phyloP scores from a whole-genome alignment of 37 sponge, comb jelly and placozoan genomes.

The Beroe ovata region DNA sequence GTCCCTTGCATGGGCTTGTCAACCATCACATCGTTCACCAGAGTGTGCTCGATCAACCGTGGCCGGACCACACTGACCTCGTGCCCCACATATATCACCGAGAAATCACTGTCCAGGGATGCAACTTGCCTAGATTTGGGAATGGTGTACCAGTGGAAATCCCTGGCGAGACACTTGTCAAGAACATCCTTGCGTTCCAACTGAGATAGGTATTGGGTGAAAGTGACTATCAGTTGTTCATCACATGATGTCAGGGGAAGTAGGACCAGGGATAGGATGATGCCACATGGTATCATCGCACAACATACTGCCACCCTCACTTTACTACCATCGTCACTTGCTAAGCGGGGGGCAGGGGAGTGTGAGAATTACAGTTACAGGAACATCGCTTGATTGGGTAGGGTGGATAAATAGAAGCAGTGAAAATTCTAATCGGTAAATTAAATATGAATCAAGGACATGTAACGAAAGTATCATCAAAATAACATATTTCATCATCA shows the following conservation, averaged over 20 bases:
- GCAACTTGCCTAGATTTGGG: neutral
- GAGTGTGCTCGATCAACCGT: neutral
- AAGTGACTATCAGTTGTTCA: slow-evolving; percentile 27
- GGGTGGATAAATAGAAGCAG: too few species aligned
- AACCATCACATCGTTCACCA: neutral
- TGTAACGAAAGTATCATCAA: too few species aligned
- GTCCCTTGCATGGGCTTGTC: slow-evolving; percentile 1
- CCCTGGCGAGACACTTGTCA: neutral
- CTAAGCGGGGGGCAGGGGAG: too few species aligned
- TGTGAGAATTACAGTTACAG: too few species aligned
- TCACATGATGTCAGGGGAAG: neutral
- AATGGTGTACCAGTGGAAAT: slow-evolving; percentile 39
- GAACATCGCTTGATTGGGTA: too few species aligned
- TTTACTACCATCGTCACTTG: too few species aligned
- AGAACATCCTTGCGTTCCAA: slow-evolving; percentile 9
- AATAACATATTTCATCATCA: too few species aligned
- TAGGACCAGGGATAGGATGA: neutral
- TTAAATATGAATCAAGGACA: too few species aligned
- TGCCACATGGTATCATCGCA: neutral
- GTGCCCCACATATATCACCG: slow-evolving; percentile 42
- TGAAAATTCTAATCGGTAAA: too few species aligned
- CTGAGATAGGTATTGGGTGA: slow-evolving; percentile 15
- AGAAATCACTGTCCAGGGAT: slow-evolving; percentile 31
- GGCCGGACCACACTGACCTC: neutral
- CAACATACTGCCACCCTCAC: too few species aligned